phyloP scores from a whole-genome alignment of 2,888 invertebrate genomes.

The Merodon equestris region DNA sequence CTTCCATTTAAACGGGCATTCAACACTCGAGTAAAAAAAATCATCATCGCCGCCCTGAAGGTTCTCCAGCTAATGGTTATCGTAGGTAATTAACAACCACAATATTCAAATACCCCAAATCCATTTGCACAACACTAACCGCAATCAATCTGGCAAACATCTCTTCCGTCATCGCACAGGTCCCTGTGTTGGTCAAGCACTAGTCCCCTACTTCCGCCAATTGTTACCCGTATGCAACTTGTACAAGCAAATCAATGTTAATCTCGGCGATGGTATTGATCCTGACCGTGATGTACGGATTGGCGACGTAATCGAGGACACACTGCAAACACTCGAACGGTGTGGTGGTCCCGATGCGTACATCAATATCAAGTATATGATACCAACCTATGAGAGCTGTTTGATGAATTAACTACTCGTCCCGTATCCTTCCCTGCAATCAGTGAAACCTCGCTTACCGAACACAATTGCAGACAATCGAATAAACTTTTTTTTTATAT shows the following conservation, averaged over 20 bases:
- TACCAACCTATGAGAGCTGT: constrained; percentile 98
- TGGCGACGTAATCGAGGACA: constrained; percentile 94
- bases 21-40: constrained; percentile 88
- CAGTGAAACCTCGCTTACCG: too few species aligned
- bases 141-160: constrained; percentile 19
- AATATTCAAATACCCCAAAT: constrained; percentile 19
- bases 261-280: constrained; percentile 92
- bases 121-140: constrained; percentile 56
- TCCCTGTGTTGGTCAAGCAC: constrained; percentile 88
- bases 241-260: constrained; percentile 84
- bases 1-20: constrained; percentile 95
- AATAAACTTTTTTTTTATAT: constrained; percentile 35
- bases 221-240: constrained; percentile 93
- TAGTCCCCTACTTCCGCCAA: constrained; percentile 97
- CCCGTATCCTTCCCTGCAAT: too few species aligned
- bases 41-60: constrained; percentile 89
- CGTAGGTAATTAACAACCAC: constrained; percentile 81
- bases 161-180: constrained; percentile 69
- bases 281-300: constrained; percentile 91
- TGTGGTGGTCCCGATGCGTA: constrained; percentile 97
- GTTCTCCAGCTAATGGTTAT: constrained; percentile 92
- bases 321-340: constrained; percentile 92
- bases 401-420: constrained; percentile 58
- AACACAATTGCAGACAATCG: constrained; percentile 13
- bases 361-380: constrained; percentile 98